Conservation (phyloP, 2,113 vertebrate genomes). For the Microtus pennsylvanicus region DNA sequence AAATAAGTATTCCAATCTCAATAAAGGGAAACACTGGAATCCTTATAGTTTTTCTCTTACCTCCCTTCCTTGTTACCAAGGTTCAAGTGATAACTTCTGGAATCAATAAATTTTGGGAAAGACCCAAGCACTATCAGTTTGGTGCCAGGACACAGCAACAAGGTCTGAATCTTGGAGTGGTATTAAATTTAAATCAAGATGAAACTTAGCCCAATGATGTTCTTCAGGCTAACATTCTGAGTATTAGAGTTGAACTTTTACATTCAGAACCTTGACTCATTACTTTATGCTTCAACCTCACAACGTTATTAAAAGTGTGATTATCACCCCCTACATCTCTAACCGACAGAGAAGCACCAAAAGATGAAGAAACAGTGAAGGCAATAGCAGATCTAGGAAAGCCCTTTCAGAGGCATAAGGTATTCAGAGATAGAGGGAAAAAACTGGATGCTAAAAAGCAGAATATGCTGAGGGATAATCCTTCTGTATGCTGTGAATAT, state of each 20-base stretch:
- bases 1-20: neutral
- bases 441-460: neutral
- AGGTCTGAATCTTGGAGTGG: neutral
- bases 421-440: neutral
- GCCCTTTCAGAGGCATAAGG: neutral
- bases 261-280: neutral
- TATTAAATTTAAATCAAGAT: neutral
- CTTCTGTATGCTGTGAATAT: too few species aligned
- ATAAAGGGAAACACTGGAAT: neutral
- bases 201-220: neutral
- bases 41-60: neutral
- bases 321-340: neutral
- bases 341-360: neutral
- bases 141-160: neutral
- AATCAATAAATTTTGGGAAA: neutral
- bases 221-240: conserved; percentile 6
- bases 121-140: neutral
- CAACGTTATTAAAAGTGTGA: neutral
- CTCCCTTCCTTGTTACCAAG: neutral
- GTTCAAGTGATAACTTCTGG: neutral
- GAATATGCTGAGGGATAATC: neutral
- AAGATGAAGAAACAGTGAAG: neutral
- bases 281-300: neutral
- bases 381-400: neutral
- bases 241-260: neutral